Evolutionary conservation across 2,888 invertebrate genomes (phyloP), one percentile per base, ranked within the genome.

Genomic region (Pseudococcus longispinus): DNA sequence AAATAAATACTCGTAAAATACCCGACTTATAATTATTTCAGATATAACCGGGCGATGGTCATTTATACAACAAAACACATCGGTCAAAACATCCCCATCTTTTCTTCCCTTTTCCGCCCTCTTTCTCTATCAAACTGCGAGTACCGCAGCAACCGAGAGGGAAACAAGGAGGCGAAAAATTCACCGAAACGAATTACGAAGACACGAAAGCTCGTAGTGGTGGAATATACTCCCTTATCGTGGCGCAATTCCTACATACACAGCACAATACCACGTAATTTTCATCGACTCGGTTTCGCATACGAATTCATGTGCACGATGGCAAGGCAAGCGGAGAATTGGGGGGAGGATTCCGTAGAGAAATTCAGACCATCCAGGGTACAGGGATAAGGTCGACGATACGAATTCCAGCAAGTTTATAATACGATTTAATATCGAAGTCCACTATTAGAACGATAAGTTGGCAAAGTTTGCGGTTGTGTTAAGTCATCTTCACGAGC

Each of bases 371-470:
- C 13, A 60, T 13, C 11, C 60, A 60, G 60, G 60, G 60, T 60
- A 23, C 23, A 60, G 23, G 60, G 60, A 60, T 60, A 74, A 80
- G 77, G 42, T 42, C 77, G 77, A 80, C 37, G 77, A 80, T 42
- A 80, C 77, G 77, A 70, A 70, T 70, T 70, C 70, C 70, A 60
- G 11, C 60, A 80, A 80, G 77, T 80, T 80, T 80, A 80, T 80
- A 80, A 80, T 80, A 80, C 77, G 77, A 80, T 80, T 80, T 42
- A 80, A 80, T 80, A 80, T 80, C 77, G 29, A 80, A 42, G 77
- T 80, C 77, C 77, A 80, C 77, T 80, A 80, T 80, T 42, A 37
- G 77, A 80, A 80, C 77, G 77, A 42, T 80, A 80, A 80, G 77
- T 80, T 80, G 77, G 37, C 60, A 80, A 80, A 80, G 37, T 80